Base-by-base conservation (phyloP, 2,113 vertebrate species). In the Dromas ardeola region DNA sequence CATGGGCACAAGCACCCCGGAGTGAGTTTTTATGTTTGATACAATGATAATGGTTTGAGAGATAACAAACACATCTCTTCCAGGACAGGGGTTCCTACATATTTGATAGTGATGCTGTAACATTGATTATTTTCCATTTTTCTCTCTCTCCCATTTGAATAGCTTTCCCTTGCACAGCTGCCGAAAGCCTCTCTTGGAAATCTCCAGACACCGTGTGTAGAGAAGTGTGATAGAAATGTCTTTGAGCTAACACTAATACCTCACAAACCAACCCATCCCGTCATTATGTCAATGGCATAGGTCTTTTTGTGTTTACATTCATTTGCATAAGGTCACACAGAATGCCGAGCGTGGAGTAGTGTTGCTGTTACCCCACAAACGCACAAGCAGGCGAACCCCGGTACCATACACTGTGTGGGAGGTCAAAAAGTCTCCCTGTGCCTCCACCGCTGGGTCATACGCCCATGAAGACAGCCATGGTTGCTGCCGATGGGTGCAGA, bases 21-120 rank as follows among this genome's bases (percentile, higher is more conserved):
- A 71, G 77, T 0, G 22, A 69, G 66, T 20, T 53, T 34, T 50
- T 38, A 43, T 40, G 43, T 66, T 71, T 78, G 50, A 50, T 36
- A 4, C 17, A 52, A n/a, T 0, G 15, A 38, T 22, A 52, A 56
- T 6, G 10, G 52, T 38, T 63, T 34, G 56, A 50, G 81, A 93
- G 61, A 45, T 20, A 66, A 78, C 10, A 61, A 92, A 13, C 67
- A 55, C 45, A 32, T 70, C 56, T 76, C 89, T 96, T 86, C 62
- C 55, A 94, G 74, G 55, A 70, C 38, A 25, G 1, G 11, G 29
- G 11, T 27, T 96, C 70, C 82, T 97, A 29, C 83, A 93, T 95
- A 93, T 93, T 96, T 97, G 71, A 96, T 83, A 45, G 67, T 13
- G 47, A 66, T 53, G 56, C 58, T 91, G 78, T 38, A 72, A 47